Evolutionary conservation across 2,113 vertebrate genomes (phyloP), one percentile per base, ranked within the genome.

Genomic region (Diadophis punctatus): DNA sequence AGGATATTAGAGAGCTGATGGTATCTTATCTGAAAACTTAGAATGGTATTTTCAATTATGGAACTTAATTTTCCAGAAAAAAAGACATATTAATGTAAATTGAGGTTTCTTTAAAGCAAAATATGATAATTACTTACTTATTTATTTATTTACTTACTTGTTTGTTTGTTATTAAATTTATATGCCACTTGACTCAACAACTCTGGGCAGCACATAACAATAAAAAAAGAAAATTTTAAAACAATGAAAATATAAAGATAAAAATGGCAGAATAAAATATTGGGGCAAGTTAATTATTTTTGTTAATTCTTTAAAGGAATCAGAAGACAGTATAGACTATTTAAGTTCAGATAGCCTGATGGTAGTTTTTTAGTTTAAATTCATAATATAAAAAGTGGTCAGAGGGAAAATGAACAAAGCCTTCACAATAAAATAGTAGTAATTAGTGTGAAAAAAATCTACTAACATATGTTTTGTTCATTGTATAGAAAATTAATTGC

Each of bases 361-460:
- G 94, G 96, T 97, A 95, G 94, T 91, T 97, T 97, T 93, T 84
- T 39, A 95, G 94, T 96, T 97, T 94, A 95, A 97, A 97, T 96
- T 97, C 93, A 95, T 93, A 93, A 91, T 95, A 95, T 95, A 95
- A 95, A 93, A 95, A 96, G 49, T 90, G 90, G 94, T 96, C 92
- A 92, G 88, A 95, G 87, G 1, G 2, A 68, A 89, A 95, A 90
- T 93, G 92, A 94, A 96, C 94, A 94, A 92, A 49, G 90, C 84
- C 93, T 97, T 97, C 93, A n/a, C 94, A 96, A 97, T 97, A 97
- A 97, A 97, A 97, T 94, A 96, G 93, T 95, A 96, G 96, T 96
- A 97, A 98, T 97, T 98, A 97, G 95, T 97, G 97, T 97, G 96
- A 97, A 94, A 91, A 96, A 97, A 98, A 49, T 49, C 95, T 96